Base-by-base conservation (phyloP, 2,888 invertebrate genomes). In the Thecocarcelia acutangulata region DNA sequence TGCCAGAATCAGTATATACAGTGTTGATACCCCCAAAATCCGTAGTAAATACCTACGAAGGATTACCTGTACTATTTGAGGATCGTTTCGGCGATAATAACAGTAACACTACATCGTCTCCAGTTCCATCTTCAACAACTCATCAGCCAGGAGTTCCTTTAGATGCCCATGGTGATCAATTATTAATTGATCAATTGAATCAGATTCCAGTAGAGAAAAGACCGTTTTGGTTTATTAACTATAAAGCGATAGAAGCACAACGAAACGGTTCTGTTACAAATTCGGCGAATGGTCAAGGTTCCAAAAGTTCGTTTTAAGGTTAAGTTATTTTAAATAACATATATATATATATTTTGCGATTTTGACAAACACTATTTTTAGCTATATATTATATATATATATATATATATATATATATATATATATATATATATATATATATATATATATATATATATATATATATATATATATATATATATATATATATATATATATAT, bases 201-300 rank as follows among this genome's bases (percentile, higher is more conserved):
- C 91, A 92, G 44, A 92, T 94, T 88, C 95, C 95, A 0, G 88
- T 92, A 66, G 94, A 95, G 83, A 91, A 94, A 54, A 93, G 93
- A 83, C 95, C 95, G 0, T 95, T 94, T 89, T 95, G 95, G 95
- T 92, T 93, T 79, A 87, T 95, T 66, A 95, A 95, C 87, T 93
- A 94, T 89, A 92, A 93, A 85, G 93, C 93, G 0, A 92, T 94
- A 11, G 94, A 95, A 87, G 92, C 91, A 0, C 91, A 93, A 6
- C 91, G 93, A 8, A 91, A 91, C 79, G 86, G 85, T 46, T 84
- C 87, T 19, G 42, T 15, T 1, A 13, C 28, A 1, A 84, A 76
- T 52, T 73, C 59, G 13, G 75, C 70, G 1, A 78, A 69, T 1
- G 73, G 73, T 13, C 50, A 63, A 42, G 50, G 40, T 15, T 40